Conservation (phyloP, 2,888 invertebrate species). For the Atrina japonica region DNA sequence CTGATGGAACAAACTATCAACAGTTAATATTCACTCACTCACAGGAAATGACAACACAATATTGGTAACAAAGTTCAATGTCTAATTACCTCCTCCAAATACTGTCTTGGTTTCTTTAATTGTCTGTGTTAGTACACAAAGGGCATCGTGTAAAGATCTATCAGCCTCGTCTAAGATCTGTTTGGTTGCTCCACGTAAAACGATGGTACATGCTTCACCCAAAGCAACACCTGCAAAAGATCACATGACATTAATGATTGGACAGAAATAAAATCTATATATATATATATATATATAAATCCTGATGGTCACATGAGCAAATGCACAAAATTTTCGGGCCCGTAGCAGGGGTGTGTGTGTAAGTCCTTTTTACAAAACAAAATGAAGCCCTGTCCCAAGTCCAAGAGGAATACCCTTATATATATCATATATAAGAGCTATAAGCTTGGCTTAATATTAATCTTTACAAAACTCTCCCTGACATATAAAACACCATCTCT, state of each 20-base stretch:
- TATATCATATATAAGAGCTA: no score
- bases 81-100: slow-evolving; percentile 91
- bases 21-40: no score
- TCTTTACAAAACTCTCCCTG: no score
- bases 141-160: slow-evolving; percentile 97
- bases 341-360: no score
- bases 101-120: slow-evolving; percentile 95
- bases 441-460: no score
- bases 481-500: no score
- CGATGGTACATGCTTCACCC: slow-evolving; percentile 98
- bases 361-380: no score
- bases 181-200: slow-evolving; percentile 98
- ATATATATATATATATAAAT: not conserved
- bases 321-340: no score
- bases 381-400: not conserved
- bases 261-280: no score
- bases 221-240: slow-evolving; percentile 87
- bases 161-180: slow-evolving; percentile 99
- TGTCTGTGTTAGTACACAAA: slow-evolving; percentile 97
- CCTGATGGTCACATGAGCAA: no score
- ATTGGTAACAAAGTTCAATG: no score
- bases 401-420: not conserved
- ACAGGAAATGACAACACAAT: no score
- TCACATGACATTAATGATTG: not conserved
- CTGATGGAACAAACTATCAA: not conserved